phyloP scores from a whole-genome alignment of 2,113 vertebrate genomes.

The Epinephelus lanceolatus region DNA sequence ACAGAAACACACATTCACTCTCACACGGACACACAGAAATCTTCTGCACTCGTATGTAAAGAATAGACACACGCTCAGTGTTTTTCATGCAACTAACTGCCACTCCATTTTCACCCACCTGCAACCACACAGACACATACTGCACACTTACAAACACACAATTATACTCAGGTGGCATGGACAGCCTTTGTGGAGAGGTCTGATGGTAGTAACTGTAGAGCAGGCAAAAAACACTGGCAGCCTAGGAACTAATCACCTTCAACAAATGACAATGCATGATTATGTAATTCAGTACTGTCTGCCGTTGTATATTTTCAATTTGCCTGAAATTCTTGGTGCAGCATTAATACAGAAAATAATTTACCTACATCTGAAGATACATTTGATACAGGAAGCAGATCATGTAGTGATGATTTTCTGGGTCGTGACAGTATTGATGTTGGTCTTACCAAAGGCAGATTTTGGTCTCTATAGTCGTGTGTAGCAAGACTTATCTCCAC shows the following conservation, averaged over 20 bases:
- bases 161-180: no score
- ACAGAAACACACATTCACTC: neutral
- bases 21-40: neutral
- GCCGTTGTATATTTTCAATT: neutral
- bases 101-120: slow-evolving; percentile 16
- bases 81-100: neutral
- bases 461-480: no score
- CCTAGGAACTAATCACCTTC: slow-evolving; percentile 55
- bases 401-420: neutral
- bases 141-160: neutral
- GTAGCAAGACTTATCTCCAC: no score
- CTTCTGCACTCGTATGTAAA: neutral
- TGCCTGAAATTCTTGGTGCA: neutral
- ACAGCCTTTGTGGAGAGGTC: slow-evolving; percentile 16
- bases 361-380: no score
- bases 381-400: no score
- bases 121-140: slow-evolving; percentile 1
- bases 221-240: slow-evolving; percentile 55
- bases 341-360: no score
- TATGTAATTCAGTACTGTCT: neutral
- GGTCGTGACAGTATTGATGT: neutral
- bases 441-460: neutral
- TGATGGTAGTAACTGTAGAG: slow-evolving; percentile 39
- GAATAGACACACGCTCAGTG: neutral
- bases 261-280: neutral